These are phyloP conservation scores for Ectemnius lituratus DNA, from an alignment of 2,888 invertebrate genomes.

Conservation along the genomic window DNA sequence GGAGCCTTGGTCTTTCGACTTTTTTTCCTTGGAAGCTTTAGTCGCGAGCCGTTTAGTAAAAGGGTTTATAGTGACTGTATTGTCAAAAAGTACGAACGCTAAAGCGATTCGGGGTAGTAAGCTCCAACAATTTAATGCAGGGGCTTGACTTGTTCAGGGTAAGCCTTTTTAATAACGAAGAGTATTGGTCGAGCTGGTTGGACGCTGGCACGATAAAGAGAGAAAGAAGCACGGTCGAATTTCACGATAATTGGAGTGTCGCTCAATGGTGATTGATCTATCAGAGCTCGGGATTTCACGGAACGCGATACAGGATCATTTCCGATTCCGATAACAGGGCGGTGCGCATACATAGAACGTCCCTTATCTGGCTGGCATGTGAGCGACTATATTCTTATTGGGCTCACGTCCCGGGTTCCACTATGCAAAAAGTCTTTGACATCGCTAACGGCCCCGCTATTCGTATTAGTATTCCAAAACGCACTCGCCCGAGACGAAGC, in stretches of 20 bases:
- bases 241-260: neutral
- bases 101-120: conserved; percentile 32
- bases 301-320: conserved; percentile 17
- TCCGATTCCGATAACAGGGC: conserved; percentile 18
- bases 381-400: conserved; percentile 46
- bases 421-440: conserved; percentile 57
- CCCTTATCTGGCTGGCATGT: conserved; percentile 11
- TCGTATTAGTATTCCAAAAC: conserved; percentile 55
- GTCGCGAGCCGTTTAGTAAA: conserved; percentile 17
- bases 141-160: conserved; percentile 21
- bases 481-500: conserved; percentile 36
- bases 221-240: neutral
- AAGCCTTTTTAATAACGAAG: conserved; percentile 39
- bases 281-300: conserved; percentile 1
- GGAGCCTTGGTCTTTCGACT: conserved; percentile 33
- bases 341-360: conserved; percentile 6
- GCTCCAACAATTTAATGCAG: conserved; percentile 38
- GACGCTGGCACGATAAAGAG: conserved; percentile 15
- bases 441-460: conserved; percentile 47
- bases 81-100: conserved; percentile 16
- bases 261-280: conserved; percentile 1
- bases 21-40: neutral
- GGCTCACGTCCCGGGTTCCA: conserved; percentile 44
- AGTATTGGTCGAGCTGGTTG: conserved; percentile 24
- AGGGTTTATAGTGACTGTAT: conserved; percentile 11